phyloP scores from a whole-genome alignment of 2,888 invertebrate genomes.

The Phortica okadai region DNA sequence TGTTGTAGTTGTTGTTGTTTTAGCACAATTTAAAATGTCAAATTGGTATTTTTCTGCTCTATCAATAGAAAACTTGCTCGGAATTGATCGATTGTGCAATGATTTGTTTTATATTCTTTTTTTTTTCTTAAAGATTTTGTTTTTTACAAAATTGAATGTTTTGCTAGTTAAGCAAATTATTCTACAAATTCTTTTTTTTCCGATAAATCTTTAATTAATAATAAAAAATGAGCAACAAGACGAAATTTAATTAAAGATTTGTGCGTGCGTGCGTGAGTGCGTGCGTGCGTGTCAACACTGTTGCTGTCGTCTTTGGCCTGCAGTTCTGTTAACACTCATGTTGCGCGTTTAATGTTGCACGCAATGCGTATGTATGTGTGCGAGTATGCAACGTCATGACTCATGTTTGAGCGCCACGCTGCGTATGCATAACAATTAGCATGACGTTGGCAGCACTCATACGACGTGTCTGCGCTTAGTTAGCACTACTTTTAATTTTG shows the following conservation, averaged over 20 bases:
- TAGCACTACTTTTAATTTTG: no score
- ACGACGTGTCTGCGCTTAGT: no score
- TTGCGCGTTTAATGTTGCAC: conserved; percentile 29
- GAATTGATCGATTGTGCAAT: conserved; percentile 17
- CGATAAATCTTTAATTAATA: not conserved
- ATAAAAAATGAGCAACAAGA: not conserved
- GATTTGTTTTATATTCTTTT: conserved; percentile 4
- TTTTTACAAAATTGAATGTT: not conserved
- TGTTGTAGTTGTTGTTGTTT: not conserved
- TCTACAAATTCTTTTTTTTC: not conserved
- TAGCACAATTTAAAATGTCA: not conserved
- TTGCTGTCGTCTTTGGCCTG: not conserved
- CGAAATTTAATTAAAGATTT: conserved; percentile 23
- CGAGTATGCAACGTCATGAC: conserved; percentile 41
- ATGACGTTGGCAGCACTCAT: no score
- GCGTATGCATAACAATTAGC: conserved; percentile 11
- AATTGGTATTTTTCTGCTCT: not conserved
- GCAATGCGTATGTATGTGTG: not conserved
- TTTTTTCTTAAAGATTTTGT: not conserved
- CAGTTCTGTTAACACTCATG: conserved; percentile 50
- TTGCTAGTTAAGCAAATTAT: conserved; percentile 2
- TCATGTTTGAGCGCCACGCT: conserved; percentile 38
- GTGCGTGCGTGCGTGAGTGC: no score
- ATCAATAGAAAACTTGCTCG: not conserved
- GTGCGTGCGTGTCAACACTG: no score